Base-by-base conservation (phyloP, 1,140 invertebrate genomes). In the Halictus rubicundus region DNA sequence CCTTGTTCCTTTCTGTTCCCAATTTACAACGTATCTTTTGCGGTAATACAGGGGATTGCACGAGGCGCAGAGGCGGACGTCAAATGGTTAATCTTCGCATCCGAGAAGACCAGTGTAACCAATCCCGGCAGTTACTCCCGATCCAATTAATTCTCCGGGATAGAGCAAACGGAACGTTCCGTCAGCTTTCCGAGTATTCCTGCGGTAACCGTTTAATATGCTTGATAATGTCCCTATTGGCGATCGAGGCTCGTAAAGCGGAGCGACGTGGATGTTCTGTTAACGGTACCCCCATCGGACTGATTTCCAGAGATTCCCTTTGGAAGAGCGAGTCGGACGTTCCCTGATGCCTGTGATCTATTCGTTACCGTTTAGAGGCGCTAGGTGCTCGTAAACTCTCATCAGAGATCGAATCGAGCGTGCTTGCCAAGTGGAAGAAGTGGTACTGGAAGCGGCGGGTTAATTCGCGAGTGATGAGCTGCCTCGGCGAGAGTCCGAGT, bases 401-500 rank as follows among this genome's bases (percentile, higher is more conserved):
- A 87, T 88, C 87, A 88, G 74, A 87, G 87, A 88, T 88, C 83
- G 84, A 86, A 87, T 87, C 81, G 71, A 32, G 57, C 77, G 70
- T 69, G 78, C 25, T 42, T 54, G 83, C 63, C 77, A 68, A 80
- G 72, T 79, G 84, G 66, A 83, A 82, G 86, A 88, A 87, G 80
- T 80, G 84, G 79, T 83, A 85, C 85, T 83, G 83, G 78, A 81
- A 81, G 85, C 81, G 72, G 79, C 82, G 73, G 78, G 84, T 88
- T 89, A 88, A 90, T 90, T 87, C 84, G 82, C 82, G 77, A 84
- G 82, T 81, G 87, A 90, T 81, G 88, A 87, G 82, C 81, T 82
- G 46, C 49, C 49, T 52, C 49, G 49, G 42, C 42, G 42, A 42
- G 39, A 9, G 42, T 46, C 42, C 42, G 61, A 71, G 42, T 46